phyloP scores from a whole-genome alignment of 1,140 invertebrate species.

The Euwallacea fornicatus region DNA sequence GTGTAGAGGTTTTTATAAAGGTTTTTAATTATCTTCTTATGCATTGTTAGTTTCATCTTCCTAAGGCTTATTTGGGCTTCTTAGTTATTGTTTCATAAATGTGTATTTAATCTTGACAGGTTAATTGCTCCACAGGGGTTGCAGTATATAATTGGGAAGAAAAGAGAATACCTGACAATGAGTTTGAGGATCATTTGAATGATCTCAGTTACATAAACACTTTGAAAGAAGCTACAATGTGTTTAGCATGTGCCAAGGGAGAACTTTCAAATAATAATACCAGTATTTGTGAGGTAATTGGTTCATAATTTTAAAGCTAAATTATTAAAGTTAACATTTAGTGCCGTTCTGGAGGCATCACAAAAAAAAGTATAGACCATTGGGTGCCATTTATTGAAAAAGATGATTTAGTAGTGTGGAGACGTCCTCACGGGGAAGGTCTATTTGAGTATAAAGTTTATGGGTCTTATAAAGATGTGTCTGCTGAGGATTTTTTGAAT shows the following conservation, averaged over 20 bases:
- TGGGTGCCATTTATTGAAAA: conserved; percentile 81
- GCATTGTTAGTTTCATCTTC: neutral
- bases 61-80: neutral
- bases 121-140: conserved; percentile 18
- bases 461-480: conserved; percentile 76
- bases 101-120: neutral
- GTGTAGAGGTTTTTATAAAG: too few relatives aligned
- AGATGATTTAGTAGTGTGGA: conserved; percentile 79
- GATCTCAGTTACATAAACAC: conserved; percentile 59
- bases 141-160: conserved; percentile 60
- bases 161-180: conserved; percentile 58
- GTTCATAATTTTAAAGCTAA: neutral
- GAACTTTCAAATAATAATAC: conserved; percentile 28
- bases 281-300: conserved; percentile 27
- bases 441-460: conserved; percentile 86
- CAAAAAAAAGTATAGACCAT: conserved; percentile 55
- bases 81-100: neutral
- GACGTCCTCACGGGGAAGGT: conserved; percentile 66
- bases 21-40: too few relatives aligned
- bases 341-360: conserved; percentile 34
- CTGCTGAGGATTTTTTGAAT: conserved; percentile 76
- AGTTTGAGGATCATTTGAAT: conserved; percentile 56
- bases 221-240: conserved; percentile 61
- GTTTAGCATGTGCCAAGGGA: conserved; percentile 45
- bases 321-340: conserved; percentile 1